Base-by-base conservation (phyloP, 1,140 invertebrate genomes). In the Anastrepha obliqua region DNA sequence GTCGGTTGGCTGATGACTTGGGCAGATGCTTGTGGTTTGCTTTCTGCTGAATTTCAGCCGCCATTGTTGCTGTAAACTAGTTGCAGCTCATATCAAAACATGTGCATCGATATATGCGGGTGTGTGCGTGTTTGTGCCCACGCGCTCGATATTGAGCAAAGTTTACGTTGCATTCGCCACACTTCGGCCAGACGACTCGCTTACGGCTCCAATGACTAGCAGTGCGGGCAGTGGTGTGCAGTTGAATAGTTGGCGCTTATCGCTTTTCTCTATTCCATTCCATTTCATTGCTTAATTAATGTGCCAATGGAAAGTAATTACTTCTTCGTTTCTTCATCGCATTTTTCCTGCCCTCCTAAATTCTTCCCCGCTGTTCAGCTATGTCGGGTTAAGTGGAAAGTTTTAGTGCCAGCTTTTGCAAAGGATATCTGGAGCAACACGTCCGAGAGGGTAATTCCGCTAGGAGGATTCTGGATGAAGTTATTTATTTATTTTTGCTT, bases 241-340 rank as follows among this genome's bases (percentile, higher is more conserved):
- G 67, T 67, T 42, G 65, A 67, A 67, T 42, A 47, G 67, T 47
- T 44, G 67, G 42, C 17, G 67, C 67, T 74, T 44, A 44, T 74
- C 39, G 67, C 44, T 74, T 47, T 67, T 74, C 42, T 74, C 42
- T 44, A 74, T 74, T 44, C 42, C 67, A 17, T 47, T 3, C 42
- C 67, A 17, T 47, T 3, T 13, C 67, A 74, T 74, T 47, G 67
- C 67, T 74, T 47, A 74, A 47, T 74, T 74, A 42, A 74, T 74
- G 67, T 47, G 67, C 67, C 67, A 74, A 74, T 74, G 67, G 67
- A 74, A 67, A 74, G 67, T 74, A 74, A 74, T 74, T 74, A 74
- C 67, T 74, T 74, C 39, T 74, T 74, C 67, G 3, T 74, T 74
- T 47, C 67, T 74, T 47, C 42, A 13, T 13, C 67, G 42, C 67